A percentile compares a stretch with the other conserved stretches of the same genome.
Conservation (phyloP, 2,797 vertebrate genomes). For the Aplochiton taeniatus region DNA sequence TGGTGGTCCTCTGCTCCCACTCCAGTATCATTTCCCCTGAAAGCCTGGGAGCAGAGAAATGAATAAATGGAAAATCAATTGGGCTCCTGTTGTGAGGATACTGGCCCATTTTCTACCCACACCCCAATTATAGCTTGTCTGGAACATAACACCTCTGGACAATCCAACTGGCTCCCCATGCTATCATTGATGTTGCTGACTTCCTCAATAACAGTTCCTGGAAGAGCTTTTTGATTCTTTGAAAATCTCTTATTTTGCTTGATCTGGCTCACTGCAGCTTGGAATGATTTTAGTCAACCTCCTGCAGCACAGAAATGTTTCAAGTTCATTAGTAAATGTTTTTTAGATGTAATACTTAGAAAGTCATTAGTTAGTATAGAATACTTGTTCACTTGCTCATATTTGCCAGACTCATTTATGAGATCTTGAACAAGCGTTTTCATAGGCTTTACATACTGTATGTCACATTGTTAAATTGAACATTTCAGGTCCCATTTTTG, state of each 20-base stretch:
- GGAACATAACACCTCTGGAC: slow-evolving; percentile 32
- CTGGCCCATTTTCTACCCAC: slow-evolving; percentile 33
- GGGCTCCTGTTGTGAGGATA: slow-evolving; percentile 43
- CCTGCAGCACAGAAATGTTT: too few relatives aligned
- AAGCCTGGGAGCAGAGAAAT: slow-evolving; percentile 41
- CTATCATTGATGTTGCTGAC: slow-evolving; percentile 21
- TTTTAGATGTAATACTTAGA: too few relatives aligned
- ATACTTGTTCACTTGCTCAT: too few relatives aligned
- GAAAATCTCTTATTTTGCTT: slow-evolving; percentile 6
- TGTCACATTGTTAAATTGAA: too few relatives aligned
- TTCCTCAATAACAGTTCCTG: background rate
- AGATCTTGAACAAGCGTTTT: too few relatives aligned
- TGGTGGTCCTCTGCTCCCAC: slow-evolving; percentile 29
- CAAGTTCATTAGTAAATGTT: too few relatives aligned
- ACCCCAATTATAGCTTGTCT: slow-evolving; percentile 48
- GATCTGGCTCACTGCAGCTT: too few relatives aligned
- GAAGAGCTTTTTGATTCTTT: background rate
- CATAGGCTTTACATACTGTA: too few relatives aligned
- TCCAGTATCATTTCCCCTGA: slow-evolving; percentile 13
- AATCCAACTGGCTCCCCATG: slow-evolving; percentile 33
- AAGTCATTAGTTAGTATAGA: too few relatives aligned
- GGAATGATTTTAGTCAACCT: too few relatives aligned
- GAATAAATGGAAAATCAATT: slow-evolving; percentile 62
- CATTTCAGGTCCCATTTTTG: too few relatives aligned
- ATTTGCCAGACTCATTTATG: too few relatives aligned